These are phyloP conservation scores for Junonia oenone DNA, from an alignment of 2,888 invertebrate species.

Conservation along the genomic window DNA sequence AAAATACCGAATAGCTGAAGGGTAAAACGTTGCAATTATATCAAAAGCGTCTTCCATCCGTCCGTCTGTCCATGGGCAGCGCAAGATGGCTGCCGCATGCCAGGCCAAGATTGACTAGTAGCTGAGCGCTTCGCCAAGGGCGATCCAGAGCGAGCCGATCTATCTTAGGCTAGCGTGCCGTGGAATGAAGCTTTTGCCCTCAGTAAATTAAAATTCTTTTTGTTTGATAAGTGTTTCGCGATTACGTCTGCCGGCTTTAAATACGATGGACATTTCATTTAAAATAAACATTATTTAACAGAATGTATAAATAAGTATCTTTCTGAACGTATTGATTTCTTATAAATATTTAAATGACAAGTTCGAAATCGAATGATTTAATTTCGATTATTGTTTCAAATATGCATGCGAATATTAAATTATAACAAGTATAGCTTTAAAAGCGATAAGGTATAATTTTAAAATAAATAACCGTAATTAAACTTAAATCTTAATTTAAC, in stretches of 20 bases:
- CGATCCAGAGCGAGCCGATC: slow-evolving; percentile 61
- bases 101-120: slow-evolving; percentile 74
- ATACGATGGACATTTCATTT: slow-evolving; percentile 31
- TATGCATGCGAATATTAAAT: background rate
- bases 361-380: slow-evolving; percentile 9
- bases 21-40: slow-evolving; percentile 71
- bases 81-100: slow-evolving; percentile 72
- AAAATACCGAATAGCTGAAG: slow-evolving; percentile 58
- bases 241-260: slow-evolving; percentile 53
- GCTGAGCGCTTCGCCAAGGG: slow-evolving; percentile 68
- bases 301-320: slow-evolving; percentile 13
- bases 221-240: slow-evolving; percentile 54
- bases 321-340: slow-evolving; percentile 15
- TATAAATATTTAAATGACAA: slow-evolving; percentile 19
- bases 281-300: slow-evolving; percentile 19
- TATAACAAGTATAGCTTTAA: background rate
- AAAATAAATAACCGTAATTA: background rate
- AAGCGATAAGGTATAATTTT: background rate
- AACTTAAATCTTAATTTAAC: background rate
- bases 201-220: slow-evolving; percentile 71
- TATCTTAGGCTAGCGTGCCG: slow-evolving; percentile 56
- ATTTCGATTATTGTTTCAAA: background rate
- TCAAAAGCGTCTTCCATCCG: slow-evolving; percentile 57
- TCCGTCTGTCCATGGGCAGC: slow-evolving; percentile 53
- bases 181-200: slow-evolving; percentile 56